Base-by-base conservation (phyloP, 2,797 vertebrate species). In the Rallus crepitans region DNA sequence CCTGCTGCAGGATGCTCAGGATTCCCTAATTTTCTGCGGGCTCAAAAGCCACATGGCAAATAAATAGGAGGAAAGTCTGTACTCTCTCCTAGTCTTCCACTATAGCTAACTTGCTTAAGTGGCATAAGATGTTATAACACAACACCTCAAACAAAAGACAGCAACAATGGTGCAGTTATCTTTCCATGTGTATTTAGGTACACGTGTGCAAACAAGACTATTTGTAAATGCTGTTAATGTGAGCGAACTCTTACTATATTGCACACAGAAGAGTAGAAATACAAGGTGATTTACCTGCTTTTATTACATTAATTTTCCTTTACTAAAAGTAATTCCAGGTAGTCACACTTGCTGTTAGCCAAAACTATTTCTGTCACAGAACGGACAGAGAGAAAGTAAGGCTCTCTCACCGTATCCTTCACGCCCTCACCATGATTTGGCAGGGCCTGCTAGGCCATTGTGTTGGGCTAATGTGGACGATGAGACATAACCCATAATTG, bases 21-120 rank as follows among this genome's bases (percentile, higher is more conserved):
- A 23, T 9, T 28, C 37, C 30, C 31, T 5, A 13, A 47, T 47
- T 40, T 80, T 50, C 40, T 56, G 20, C 0, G 1, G 19, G 53
- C 25, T 78, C 45, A 33, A 64, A 82, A 53, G n/a, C 33, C 52
- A 42, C n/a, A 45, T 4, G 30, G 48, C 21, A 87, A 84, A 72
- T 7, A 72, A 52, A 56, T 0, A 31, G 9, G 15, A 45, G 21
- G 15, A 33, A 84, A 89, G 28, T 9, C 56, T 1, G 0, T 3
- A 52, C 19, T 23, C 17, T 42, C 9, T 77, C 68, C 71, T 73
- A 14, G 7, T 78, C 13, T 39, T 68, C 28, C 45, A 8, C 11
- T 63, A 9, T 0, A 80, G 56, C 15, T 78, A 61, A 23, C 21
- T 47, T 57, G 19, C 11, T 60, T 14, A n/a, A 55, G 63, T 30